Conservation (phyloP, 2,797 vertebrate genomes). For the Acrocephalus scirpaceus region DNA sequence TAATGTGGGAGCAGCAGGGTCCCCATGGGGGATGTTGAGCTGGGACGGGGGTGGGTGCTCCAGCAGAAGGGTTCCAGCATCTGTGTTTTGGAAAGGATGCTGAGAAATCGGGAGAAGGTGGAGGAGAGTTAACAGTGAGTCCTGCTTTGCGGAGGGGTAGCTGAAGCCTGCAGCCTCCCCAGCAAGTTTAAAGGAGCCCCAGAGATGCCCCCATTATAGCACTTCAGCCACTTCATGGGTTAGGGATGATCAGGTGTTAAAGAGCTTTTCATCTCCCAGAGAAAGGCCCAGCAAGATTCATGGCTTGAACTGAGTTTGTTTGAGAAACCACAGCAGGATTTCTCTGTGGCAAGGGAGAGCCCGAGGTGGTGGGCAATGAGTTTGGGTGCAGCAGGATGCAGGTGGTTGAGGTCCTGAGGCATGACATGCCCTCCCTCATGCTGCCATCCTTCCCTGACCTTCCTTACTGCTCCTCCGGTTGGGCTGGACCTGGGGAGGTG, state of each 20-base stretch:
- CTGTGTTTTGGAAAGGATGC: background rate
- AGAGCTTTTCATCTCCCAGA: slow-evolving; percentile 3
- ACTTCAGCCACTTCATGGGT: background rate
- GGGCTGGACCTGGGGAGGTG: background rate
- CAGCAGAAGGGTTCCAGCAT: background rate
- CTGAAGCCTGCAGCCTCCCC: background rate
- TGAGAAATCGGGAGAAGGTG: background rate
- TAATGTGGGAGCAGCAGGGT: background rate
- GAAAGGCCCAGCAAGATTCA: background rate
- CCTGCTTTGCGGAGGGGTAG: background rate
- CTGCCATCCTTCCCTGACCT: background rate
- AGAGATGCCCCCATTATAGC: background rate
- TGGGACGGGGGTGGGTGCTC: fast-evolving
- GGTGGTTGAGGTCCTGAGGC: background rate
- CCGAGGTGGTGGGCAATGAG: fast-evolving
- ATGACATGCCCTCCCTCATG: background rate
- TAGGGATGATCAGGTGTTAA: background rate
- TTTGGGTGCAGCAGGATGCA: background rate
- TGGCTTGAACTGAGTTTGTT: background rate
- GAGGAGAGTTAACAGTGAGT: background rate
- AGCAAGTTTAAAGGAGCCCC: slow-evolving; percentile 5
- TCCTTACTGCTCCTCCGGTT: background rate
- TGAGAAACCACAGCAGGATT: background rate
- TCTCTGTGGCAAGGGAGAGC: fast-evolving
- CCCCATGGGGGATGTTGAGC: background rate